Percentiles rank a stretch among this genome's conserved stretches.
These are phyloP conservation scores for Melospiza melodia DNA, from an alignment of 2,113 vertebrate species.

Conservation along the genomic window DNA sequence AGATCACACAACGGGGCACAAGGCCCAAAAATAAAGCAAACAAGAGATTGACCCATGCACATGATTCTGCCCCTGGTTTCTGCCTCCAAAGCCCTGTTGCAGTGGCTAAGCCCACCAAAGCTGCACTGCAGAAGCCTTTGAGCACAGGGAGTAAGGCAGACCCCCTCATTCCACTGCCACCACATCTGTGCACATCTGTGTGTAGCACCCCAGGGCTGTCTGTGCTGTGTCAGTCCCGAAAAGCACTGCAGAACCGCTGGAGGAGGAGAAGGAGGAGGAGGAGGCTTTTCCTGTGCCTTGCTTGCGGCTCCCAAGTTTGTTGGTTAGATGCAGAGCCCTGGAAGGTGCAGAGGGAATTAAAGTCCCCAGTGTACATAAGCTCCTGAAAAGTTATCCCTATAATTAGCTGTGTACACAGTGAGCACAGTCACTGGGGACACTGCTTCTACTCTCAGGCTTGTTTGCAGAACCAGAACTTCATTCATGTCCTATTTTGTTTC, in stretches of 20 bases:
- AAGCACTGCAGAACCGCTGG: not conserved
- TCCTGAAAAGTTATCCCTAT: conserved; percentile 49
- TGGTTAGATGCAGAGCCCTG: not conserved
- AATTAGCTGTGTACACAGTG: conserved; percentile 28
- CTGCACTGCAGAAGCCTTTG: not conserved
- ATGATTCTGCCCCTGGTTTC: not conserved
- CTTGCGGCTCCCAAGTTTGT: not conserved
- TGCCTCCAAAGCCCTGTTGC: rapidly evolving
- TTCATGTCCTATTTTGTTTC: conserved; percentile 39
- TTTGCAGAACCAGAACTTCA: conserved; percentile 17
- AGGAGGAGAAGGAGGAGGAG: not conserved
- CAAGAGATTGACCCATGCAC: not conserved
- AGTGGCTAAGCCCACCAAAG: not conserved
- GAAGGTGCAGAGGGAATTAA: conserved; percentile 13
- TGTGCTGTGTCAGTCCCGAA: not conserved
- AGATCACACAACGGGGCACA: not conserved
- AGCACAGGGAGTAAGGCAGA: not conserved
- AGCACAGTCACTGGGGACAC: not conserved
- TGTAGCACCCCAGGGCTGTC: not conserved
- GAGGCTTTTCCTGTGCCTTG: not conserved
- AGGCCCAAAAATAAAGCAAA: not conserved
- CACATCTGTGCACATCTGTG: not conserved
- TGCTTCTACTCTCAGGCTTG: not conserved
- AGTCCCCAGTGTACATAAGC: not conserved
- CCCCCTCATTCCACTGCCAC: rapidly evolving